Evolutionary conservation across 2,888 invertebrate genomes (phyloP).

Genomic region (Dasysyrphus albostriatus): DNA sequence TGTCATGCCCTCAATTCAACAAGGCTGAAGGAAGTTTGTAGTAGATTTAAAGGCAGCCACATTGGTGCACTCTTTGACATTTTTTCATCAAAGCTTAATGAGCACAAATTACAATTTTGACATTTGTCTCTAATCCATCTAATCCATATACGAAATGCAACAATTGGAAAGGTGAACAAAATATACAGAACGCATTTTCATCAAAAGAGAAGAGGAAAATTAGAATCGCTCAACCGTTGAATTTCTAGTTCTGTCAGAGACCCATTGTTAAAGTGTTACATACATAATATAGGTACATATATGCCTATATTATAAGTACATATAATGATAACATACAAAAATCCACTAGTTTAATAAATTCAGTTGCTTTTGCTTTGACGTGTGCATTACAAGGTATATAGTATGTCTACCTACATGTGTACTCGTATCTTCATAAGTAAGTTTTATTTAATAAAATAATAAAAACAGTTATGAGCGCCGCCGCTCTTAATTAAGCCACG

Average conservation of each 20-base stretch:
- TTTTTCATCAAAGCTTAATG: background rate
- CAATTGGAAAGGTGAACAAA: constrained; percentile 22
- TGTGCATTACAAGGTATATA: constrained; percentile 17
- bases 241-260: constrained; percentile 66
- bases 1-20: constrained; percentile 16
- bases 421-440: constrained; percentile 32
- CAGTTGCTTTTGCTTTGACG: constrained; percentile 56
- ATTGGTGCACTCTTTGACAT: constrained; percentile 32
- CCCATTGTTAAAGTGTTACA: constrained; percentile 73
- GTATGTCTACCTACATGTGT: background rate
- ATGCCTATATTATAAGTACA: background rate
- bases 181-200: constrained; percentile 51
- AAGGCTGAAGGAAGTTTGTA: background rate
- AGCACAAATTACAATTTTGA: constrained; percentile 28
- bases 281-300: constrained; percentile 37
- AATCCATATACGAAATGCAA: constrained; percentile 27
- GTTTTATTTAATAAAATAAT: constrained; percentile 67
- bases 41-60: background rate
- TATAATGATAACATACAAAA: constrained; percentile 21
- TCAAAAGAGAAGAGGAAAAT: constrained; percentile 36
- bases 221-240: constrained; percentile 71
- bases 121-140: constrained; percentile 48
- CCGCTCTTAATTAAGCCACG: constrained; percentile 73
- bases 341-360: constrained; percentile 43
- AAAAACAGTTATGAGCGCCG: constrained; percentile 75